phyloP scores from a whole-genome alignment of 2,888 invertebrate species.

The Machimus rusticus region DNA sequence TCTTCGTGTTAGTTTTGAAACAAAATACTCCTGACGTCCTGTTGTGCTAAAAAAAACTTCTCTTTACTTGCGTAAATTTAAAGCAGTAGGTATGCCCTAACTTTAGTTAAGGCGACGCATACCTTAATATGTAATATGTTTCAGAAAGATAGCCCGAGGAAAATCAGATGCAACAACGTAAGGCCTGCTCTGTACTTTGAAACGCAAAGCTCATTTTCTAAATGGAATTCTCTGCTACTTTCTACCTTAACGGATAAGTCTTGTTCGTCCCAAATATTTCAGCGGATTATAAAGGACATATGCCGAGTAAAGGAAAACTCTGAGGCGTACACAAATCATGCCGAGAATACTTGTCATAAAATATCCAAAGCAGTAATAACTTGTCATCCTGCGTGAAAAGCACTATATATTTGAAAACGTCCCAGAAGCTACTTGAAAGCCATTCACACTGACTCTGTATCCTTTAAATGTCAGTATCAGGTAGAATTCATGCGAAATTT shows the following conservation, averaged over 20 bases:
- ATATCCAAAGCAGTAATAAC: constrained; percentile 29
- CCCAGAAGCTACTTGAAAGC: constrained; percentile 16
- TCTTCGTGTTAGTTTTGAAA: too few species aligned
- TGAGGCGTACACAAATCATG: not conserved
- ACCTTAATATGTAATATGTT: not conserved
- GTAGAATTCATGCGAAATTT: not conserved
- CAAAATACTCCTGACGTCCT: too few species aligned
- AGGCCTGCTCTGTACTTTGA: not conserved
- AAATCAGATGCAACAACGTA: constrained; percentile 17
- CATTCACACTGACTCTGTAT: not conserved
- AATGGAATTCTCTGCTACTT: not conserved
- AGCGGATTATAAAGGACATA: not conserved
- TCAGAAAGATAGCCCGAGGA: not conserved
- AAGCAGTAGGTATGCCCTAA: not conserved
- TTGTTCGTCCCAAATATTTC: not conserved
- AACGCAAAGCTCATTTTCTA: constrained; percentile 15
- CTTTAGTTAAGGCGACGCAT: not conserved
- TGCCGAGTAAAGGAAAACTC: not conserved
- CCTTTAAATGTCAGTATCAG: constrained; percentile 32
- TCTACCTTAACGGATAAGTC: not conserved
- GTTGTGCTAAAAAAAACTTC: not conserved
- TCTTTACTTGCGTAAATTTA: not conserved
- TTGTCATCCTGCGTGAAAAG: constrained; percentile 24
- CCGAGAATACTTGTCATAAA: constrained; percentile 24
- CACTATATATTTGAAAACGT: not conserved